Base-by-base conservation (phyloP, 2,113 vertebrate species). In the Podarcis raffonei region DNA sequence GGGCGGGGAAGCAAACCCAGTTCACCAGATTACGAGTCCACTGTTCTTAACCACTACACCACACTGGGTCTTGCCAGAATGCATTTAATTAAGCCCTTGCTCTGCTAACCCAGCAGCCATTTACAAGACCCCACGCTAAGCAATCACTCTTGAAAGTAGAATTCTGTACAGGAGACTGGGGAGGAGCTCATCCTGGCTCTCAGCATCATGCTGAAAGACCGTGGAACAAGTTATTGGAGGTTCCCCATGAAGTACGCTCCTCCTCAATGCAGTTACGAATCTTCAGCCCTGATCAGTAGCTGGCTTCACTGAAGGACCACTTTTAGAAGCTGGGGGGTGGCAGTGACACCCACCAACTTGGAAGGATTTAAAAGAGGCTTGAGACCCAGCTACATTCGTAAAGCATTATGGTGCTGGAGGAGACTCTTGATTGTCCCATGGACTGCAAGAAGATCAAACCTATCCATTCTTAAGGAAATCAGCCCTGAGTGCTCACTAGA, bases 51-150 rank as follows among this genome's bases (percentile, higher is more conserved):
- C 42, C 39, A 39, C 39, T 39, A 39, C 39, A 39, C 39, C 42
- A 42, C 42, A 42, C 42, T 42, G 42, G 42, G 42, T 42, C 42
- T 42, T 42, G 72, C 74, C 80, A 83, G 87, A 77, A 48, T 48
- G 5, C 71, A 88, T 88, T 88, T 53, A 88, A 88, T 88, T 83
- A 83, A 88, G 35, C 39, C n/a, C 30, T 48, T 15, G 15, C 23
- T 39, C 48, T 35, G 37, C 80, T 66, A 18, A 59, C 87, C 76
- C 87, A 83, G 71, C 80, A 65, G 53, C 72, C 22, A n/a, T 20
- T 83, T 71, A 68, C 62, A 48, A 35, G 23, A 1, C 22, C 71
- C 59, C 72, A 27, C 2, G 6, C 4, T 1, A 59, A 83, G 87
- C 71, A 59, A 18, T 48, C 39, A 2, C 39, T 35, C 37, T 62